These are phyloP conservation scores for Campaea margaritaria DNA, from an alignment of 2,888 invertebrate genomes.

Conservation along the genomic window DNA sequence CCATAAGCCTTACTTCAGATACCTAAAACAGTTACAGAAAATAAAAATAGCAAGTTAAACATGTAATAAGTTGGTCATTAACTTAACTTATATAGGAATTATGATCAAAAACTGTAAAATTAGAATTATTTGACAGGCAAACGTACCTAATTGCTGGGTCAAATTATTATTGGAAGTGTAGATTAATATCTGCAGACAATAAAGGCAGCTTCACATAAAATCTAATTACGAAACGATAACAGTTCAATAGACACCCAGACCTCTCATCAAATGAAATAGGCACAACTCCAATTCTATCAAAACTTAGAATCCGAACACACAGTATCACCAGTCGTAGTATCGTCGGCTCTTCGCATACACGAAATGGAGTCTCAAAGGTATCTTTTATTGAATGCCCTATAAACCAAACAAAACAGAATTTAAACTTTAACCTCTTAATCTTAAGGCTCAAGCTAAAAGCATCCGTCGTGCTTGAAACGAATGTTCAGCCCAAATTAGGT, in stretches of 20 bases:
- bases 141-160: too few species aligned
- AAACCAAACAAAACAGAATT: neutral
- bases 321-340: slow-evolving; percentile 1
- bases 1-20: too few species aligned
- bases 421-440: neutral
- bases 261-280: slow-evolving; percentile 12
- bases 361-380: slow-evolving; percentile 16
- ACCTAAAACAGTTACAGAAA: too few species aligned
- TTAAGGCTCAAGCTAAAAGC: slow-evolving; percentile 5
- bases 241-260: slow-evolving; percentile 1
- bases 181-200: neutral
- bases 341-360: slow-evolving; percentile 3
- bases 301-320: slow-evolving; percentile 17
- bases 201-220: neutral
- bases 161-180: too few species aligned
- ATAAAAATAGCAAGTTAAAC: too few species aligned
- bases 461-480: neutral
- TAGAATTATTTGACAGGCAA: too few species aligned
- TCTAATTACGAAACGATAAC: neutral
- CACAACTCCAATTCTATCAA: slow-evolving; percentile 15
- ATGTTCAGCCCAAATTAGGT: slow-evolving; percentile 19
- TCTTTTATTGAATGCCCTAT: slow-evolving; percentile 11
- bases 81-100: too few species aligned
- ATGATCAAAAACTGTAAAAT: too few species aligned
- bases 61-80: too few species aligned